phyloP scores from a whole-genome alignment of 2,797 vertebrate genomes.

The Ptychadena robeensis region DNA sequence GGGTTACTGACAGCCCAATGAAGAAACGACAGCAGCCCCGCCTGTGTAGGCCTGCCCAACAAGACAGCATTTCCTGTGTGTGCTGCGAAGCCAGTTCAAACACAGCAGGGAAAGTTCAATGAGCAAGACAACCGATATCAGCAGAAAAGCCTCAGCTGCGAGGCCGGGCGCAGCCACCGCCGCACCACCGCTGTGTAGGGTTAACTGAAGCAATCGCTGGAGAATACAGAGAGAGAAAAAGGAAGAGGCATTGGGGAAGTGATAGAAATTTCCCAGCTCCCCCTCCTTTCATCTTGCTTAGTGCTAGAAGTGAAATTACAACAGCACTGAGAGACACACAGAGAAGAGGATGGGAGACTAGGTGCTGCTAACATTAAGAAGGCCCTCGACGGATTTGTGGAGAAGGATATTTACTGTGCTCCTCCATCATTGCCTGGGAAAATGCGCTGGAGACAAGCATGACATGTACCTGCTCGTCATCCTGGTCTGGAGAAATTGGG shows the following conservation, averaged over 20 bases:
- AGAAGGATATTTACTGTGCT: background rate
- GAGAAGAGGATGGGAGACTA: slow-evolving; percentile 14
- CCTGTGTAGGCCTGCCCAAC: slow-evolving; percentile 55
- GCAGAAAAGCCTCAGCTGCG: slow-evolving; percentile 1
- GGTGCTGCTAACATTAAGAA: slow-evolving; percentile 16
- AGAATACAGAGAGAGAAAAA: slow-evolving; percentile 45
- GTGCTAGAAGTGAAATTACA: slow-evolving; percentile 59
- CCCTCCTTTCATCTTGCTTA: slow-evolving; percentile 50
- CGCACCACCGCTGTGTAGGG: slow-evolving; percentile 41
- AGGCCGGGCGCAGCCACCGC: background rate
- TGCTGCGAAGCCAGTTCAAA: slow-evolving; percentile 55
- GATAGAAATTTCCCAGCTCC: slow-evolving; percentile 31
- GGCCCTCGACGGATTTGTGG: slow-evolving; percentile 1
- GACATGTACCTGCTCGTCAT: slow-evolving; percentile 40
- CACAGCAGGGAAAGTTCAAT: slow-evolving; percentile 60
- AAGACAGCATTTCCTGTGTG: slow-evolving; percentile 37
- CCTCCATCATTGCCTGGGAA: slow-evolving; percentile 61
- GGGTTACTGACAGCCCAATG: slow-evolving; percentile 47
- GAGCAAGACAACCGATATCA: slow-evolving; percentile 26
- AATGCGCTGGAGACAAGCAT: slow-evolving; percentile 63
- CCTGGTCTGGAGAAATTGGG: slow-evolving; percentile 38
- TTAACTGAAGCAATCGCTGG: slow-evolving; percentile 62
- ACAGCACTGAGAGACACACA: slow-evolving; percentile 23
- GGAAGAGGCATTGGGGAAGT: slow-evolving; percentile 64
- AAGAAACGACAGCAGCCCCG: slow-evolving; percentile 47